phyloP scores from a whole-genome alignment of 2,113 vertebrate genomes.

The Galeopterus variegatus region DNA sequence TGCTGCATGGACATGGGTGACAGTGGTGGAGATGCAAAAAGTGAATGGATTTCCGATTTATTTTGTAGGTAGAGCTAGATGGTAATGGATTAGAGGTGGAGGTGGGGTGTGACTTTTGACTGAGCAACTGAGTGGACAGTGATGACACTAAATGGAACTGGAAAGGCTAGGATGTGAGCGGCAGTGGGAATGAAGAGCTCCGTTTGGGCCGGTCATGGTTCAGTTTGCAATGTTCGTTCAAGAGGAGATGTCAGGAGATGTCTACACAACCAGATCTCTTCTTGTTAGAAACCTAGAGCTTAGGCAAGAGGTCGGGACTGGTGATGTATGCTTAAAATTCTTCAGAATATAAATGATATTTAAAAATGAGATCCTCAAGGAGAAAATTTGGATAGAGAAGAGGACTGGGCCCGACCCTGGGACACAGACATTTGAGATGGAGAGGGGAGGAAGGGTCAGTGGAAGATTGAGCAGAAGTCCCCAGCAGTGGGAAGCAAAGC shows the following conservation, averaged over 20 bases:
- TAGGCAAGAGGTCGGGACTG: background rate
- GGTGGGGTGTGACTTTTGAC: background rate
- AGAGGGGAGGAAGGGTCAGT: background rate
- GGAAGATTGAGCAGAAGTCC: background rate
- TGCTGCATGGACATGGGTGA: background rate
- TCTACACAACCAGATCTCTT: background rate
- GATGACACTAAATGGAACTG: background rate
- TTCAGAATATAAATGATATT: background rate
- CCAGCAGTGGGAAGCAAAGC: background rate
- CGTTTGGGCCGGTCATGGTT: background rate
- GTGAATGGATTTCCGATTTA: background rate
- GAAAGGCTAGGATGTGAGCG: background rate
- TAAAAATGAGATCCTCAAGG: background rate
- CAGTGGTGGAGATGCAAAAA: background rate
- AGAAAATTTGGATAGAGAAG: background rate
- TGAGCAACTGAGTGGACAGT: background rate
- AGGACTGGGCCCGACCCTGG: background rate
- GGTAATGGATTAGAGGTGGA: background rate
- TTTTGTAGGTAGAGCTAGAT: background rate
- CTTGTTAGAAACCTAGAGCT: constrained; percentile 38
- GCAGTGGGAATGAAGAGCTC: background rate
- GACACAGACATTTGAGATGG: background rate
- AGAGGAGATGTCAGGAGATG: background rate
- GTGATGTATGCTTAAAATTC: background rate
- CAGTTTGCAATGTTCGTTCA: background rate